Percentiles rank a stretch among this genome's conserved stretches.
Evolutionary conservation across 2,113 vertebrate species (phyloP).

Genomic region (Haliaeetus leucogaster): DNA sequence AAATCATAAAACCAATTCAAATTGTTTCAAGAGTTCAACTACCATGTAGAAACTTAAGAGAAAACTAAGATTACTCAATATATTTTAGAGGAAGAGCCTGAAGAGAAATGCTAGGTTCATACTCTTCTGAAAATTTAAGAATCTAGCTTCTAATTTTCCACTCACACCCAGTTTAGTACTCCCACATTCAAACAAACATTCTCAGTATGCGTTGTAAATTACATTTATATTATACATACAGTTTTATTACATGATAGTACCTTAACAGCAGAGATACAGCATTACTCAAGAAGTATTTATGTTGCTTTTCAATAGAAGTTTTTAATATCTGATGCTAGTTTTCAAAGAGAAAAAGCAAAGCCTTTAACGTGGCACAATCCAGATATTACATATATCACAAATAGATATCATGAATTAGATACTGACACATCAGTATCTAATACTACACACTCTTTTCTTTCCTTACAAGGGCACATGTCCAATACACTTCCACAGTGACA

Average conservation of each 20-base stretch:
- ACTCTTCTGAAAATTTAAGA: not conserved
- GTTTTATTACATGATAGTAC: not conserved
- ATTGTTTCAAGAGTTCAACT: not conserved
- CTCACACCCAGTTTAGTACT: not conserved
- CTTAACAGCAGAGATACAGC: not conserved
- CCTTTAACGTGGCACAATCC: fast-evolving
- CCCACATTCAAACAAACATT: not conserved
- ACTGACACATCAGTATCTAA: not conserved
- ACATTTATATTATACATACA: not conserved
- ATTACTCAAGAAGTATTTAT: not conserved
- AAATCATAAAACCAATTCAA: not conserved
- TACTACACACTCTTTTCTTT: not conserved
- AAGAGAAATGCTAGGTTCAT: not conserved
- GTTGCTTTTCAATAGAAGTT: not conserved
- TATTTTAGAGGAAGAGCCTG: not conserved
- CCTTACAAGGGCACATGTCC: not conserved
- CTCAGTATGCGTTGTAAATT: not conserved
- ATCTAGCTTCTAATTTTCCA: not conserved
- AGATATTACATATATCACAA: no score
- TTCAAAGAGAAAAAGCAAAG: not conserved
- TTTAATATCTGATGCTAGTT: not conserved
- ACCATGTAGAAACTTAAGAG: not conserved
- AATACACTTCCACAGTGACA: not conserved
- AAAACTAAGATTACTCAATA: not conserved
- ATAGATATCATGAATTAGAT: no score